These are phyloP conservation scores for Rhopalosiphum maidis DNA, from an alignment of 1,140 invertebrate genomes.

Conservation along the genomic window DNA sequence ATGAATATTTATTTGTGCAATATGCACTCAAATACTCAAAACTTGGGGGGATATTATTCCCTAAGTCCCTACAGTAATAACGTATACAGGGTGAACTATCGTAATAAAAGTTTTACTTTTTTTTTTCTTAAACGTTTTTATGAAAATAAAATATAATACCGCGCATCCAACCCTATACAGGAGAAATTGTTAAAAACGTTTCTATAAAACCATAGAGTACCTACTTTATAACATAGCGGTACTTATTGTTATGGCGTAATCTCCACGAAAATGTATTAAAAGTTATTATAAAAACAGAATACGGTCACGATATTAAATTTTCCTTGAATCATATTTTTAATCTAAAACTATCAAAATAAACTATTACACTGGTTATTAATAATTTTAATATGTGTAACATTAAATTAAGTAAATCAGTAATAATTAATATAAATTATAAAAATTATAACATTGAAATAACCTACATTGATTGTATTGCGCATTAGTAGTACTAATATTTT, in stretches of 20 bases:
- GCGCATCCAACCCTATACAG: neutral
- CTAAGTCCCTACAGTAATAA: neutral
- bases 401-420: neutral
- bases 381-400: neutral
- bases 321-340: neutral
- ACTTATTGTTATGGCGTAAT: neutral
- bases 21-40: constrained; percentile 9
- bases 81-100: neutral
- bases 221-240: neutral
- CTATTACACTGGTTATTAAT: neutral
- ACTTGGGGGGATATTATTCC: neutral
- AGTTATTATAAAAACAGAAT: neutral
- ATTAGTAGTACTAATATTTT: neutral
- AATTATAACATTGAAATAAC: neutral
- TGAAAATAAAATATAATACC: neutral
- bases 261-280: constrained; percentile 1
- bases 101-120: neutral
- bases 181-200: neutral
- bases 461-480: neutral
- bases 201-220: constrained; percentile 10
- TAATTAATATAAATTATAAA: neutral
- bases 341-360: neutral
- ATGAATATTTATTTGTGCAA: neutral
- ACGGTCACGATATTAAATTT: neutral
- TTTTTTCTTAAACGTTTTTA: neutral